Evolutionary conservation across 2,888 invertebrate species (phyloP), one percentile per base, ranked within the genome.

Genomic region (Tipula vernalis): DNA sequence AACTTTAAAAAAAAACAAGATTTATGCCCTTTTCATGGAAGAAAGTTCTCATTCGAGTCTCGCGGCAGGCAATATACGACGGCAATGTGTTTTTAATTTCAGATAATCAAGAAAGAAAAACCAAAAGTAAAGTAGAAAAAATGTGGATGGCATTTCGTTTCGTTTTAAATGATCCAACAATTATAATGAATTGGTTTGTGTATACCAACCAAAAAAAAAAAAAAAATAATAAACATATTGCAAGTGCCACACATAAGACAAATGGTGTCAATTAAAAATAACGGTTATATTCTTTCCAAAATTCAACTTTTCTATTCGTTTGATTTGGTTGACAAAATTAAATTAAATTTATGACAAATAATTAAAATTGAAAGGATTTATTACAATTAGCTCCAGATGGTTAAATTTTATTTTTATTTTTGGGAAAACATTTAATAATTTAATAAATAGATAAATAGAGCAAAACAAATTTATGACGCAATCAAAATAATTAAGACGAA

Each of bases 271-370:
- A 71, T 71, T 71, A 71, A 71, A 71, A 71, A 28, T 71, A 71
- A 71, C 71, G 71, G 71, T 71, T 71, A 71, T 71, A 71, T 28
- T 71, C 71, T 10, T 71, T 51, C 18, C 28, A 28, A 71, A 28
- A 71, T 28, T 28, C 8, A 51, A 6, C 8, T 39, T 39, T 39
- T 39, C 39, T 39, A 57, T 57, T 57, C 71, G 71, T 71, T 71
- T 71, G 71, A 71, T 71, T 71, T 71, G 71, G 71, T 71, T 71
- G 71, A 71, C 71, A 71, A 71, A 71, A 71, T 71, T 71, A 71
- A 71, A 71, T 71, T 71, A 71, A 71, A 71, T 71, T 71, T 71
- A 71, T 71, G 71, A 28, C 71, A 71, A 71, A 71, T 71, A 71
- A 71, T 71, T 71, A 71, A 71, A 71, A 71, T 71, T 28, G 28